A percentile compares a stretch with the other conserved stretches of the same genome.
phyloP scores from a whole-genome alignment of 2,888 invertebrate species.

The Erynnis tages region DNA sequence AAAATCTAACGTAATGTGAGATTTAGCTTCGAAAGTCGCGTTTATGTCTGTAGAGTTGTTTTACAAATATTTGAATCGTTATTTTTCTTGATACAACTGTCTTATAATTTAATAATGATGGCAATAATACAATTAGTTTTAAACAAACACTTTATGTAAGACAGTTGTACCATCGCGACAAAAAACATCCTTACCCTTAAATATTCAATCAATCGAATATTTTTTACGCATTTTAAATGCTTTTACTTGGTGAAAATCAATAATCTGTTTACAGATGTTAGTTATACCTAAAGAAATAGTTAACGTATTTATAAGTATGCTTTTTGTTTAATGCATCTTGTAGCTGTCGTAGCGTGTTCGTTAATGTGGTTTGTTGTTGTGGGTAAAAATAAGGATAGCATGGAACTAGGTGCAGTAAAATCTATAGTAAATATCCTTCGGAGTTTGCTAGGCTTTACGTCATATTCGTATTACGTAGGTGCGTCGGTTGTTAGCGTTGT shows the following conservation, averaged over 20 bases:
- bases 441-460: conserved; percentile 18
- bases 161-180: conserved; percentile 41
- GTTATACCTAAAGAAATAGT: conserved; percentile 9
- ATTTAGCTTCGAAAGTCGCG: conserved; percentile 33
- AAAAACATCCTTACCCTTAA: conserved; percentile 36
- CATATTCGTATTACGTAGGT: conserved; percentile 14
- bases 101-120: conserved; percentile 33
- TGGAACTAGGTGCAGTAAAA: conserved; percentile 13
- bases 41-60: conserved; percentile 19
- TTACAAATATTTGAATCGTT: conserved; percentile 1
- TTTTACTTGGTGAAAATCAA: conserved; percentile 20
- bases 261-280: conserved; percentile 21
- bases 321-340: conserved; percentile 13
- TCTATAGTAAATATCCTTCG: conserved; percentile 9
- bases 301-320: conserved; percentile 18
- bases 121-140: conserved; percentile 39
- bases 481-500: conserved; percentile 9
- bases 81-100: conserved; percentile 31
- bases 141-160: conserved; percentile 45
- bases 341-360: conserved; percentile 17
- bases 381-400: not conserved
- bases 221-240: conserved; percentile 48
- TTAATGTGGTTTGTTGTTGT: conserved; percentile 14
- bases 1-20: conserved; percentile 26
- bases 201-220: conserved; percentile 37